Evolutionary conservation across 2,113 vertebrate species (phyloP).

Genomic region (Anolis sagrei): DNA sequence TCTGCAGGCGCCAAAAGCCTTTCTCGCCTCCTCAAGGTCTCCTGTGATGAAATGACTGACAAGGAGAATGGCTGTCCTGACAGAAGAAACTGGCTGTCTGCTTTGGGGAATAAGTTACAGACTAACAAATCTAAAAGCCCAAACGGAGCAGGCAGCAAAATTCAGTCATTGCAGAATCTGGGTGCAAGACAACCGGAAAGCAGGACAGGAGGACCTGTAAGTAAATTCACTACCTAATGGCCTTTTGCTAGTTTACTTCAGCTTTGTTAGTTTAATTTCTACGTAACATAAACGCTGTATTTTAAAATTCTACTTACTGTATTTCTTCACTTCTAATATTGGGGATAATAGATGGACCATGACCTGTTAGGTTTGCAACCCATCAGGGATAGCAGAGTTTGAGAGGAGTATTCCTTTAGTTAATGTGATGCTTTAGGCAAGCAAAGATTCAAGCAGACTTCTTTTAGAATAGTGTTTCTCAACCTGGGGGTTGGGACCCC

Average conservation of each 20-base stretch:
- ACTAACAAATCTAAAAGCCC: slow-evolving; percentile 70
- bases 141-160: slow-evolving; percentile 39
- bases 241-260: background rate
- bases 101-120: slow-evolving; percentile 82
- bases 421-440: too few species aligned
- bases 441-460: too few species aligned
- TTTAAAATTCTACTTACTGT: too few species aligned
- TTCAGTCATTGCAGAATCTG: slow-evolving; percentile 65
- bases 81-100: slow-evolving; percentile 87
- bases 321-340: too few species aligned
- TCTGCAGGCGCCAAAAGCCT: slow-evolving; percentile 49
- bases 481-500: too few species aligned
- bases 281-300: background rate
- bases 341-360: too few species aligned
- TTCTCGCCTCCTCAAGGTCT: slow-evolving; percentile 50
- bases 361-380: too few species aligned
- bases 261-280: background rate
- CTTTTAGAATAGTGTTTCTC: too few species aligned
- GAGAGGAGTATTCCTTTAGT: too few species aligned
- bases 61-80: slow-evolving; percentile 90
- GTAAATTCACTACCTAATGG: slow-evolving; percentile 39
- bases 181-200: slow-evolving; percentile 76
- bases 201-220: slow-evolving; percentile 78
- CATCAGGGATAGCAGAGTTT: too few species aligned
- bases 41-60: slow-evolving; percentile 59